Evolutionary conservation across 2,797 vertebrate genomes (phyloP).

Genomic region (Acanthurus leucopareius): DNA sequence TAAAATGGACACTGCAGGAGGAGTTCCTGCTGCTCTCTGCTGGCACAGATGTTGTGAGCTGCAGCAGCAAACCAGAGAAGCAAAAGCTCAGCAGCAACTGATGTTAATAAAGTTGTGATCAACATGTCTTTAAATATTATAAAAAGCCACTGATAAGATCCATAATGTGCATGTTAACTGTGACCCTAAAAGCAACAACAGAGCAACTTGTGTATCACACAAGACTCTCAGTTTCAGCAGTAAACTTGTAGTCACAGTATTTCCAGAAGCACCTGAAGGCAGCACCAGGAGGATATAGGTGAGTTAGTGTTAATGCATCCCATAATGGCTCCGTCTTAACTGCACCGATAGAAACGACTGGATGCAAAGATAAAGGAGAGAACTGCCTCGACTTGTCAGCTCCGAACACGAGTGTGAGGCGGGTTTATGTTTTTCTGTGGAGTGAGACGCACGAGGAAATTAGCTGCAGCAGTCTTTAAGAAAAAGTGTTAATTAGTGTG

Average conservation of each 20-base stretch:
- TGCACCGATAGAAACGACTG: background rate
- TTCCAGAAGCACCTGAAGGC: slow-evolving; percentile 4
- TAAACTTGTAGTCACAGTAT: background rate
- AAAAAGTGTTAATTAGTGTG: slow-evolving; percentile 1
- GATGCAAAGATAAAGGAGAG: background rate
- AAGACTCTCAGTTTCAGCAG: background rate
- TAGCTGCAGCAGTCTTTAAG: background rate
- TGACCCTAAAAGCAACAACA: background rate
- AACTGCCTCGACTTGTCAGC: background rate
- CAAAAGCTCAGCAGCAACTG: slow-evolving; percentile 1
- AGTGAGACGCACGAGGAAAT: background rate
- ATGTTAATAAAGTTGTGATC: background rate
- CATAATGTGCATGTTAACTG: background rate
- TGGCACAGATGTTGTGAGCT: background rate
- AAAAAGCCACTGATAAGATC: background rate
- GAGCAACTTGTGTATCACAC: background rate
- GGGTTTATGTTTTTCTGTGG: background rate
- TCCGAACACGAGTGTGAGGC: background rate
- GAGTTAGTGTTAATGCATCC: background rate
- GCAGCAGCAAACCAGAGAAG: slow-evolving; percentile 10
- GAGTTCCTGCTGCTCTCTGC: background rate
- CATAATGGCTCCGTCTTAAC: background rate
- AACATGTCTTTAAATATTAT: background rate
- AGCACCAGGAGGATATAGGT: background rate
- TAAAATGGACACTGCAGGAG: background rate